Evolutionary conservation across 2,888 invertebrate species (phyloP).

Genomic region (Diarsia dahlii): DNA sequence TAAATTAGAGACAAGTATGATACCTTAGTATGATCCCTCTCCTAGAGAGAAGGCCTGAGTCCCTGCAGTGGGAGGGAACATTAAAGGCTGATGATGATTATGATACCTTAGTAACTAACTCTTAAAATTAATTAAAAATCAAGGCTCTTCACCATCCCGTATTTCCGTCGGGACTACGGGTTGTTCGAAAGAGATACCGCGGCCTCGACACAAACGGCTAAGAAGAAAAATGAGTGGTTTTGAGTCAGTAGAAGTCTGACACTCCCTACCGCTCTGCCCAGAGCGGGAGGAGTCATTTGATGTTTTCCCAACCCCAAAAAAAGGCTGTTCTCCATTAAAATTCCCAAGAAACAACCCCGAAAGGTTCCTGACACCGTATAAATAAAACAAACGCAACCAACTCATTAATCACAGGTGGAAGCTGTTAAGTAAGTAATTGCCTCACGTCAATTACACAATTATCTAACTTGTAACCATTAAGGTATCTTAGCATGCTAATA

Average conservation of each 20-base stretch:
- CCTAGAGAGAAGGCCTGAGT: too few species aligned
- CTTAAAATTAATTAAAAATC: not conserved
- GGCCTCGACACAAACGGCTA: too few species aligned
- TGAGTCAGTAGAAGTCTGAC: too few species aligned
- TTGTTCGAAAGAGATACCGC: too few species aligned
- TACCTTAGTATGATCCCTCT: too few species aligned
- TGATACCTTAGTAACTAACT: not conserved
- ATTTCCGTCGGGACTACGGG: too few species aligned
- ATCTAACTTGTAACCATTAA: conserved; percentile 61
- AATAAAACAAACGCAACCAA: conserved; percentile 50
- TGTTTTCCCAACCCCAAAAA: too few species aligned
- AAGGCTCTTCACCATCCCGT: not conserved
- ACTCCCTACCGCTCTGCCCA: too few species aligned
- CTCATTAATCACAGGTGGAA: conserved; percentile 60
- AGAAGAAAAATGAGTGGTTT: too few species aligned
- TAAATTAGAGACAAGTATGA: not conserved
- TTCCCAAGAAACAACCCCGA: not conserved
- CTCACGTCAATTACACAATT: conserved; percentile 64
- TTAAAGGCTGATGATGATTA: too few species aligned
- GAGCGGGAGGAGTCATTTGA: too few species aligned
- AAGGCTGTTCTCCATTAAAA: not conserved
- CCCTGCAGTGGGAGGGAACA: too few species aligned
- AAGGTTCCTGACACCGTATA: not conserved
- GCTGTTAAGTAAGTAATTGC: conserved; percentile 66
- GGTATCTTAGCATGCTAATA: conserved; percentile 55